Evolutionary conservation across 2,113 vertebrate genomes (phyloP).

Genomic region (Callionymus lyra): DNA sequence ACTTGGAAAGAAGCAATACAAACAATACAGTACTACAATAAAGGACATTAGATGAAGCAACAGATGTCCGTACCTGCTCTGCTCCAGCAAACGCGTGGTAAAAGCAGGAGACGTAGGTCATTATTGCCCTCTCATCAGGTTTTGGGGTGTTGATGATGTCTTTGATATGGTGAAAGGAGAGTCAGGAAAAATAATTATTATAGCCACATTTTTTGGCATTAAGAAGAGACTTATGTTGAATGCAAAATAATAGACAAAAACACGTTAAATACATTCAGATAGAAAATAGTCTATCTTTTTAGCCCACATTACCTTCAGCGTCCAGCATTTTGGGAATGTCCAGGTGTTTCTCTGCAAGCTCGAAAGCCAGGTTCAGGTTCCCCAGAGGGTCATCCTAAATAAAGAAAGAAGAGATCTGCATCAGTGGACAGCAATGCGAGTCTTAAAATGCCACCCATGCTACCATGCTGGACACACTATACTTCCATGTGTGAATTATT

Average conservation of each 20-base stretch:
- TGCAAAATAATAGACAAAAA: neutral
- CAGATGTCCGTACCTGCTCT: conserved; percentile 78
- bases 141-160: conserved; percentile 98
- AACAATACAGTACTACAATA: too few species aligned
- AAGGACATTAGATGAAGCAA: too few species aligned
- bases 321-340: conserved; percentile 99
- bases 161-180: conserved; percentile 32
- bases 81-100: conserved; percentile 98
- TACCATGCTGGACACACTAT: conserved; percentile 23
- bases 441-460: conserved; percentile 38
- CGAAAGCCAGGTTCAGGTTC: conserved; percentile 96
- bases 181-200: conserved; percentile 4
- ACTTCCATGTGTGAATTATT: conserved; percentile 1
- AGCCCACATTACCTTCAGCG: conserved; percentile 80
- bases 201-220: neutral
- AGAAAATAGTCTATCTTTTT: neutral
- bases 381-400: conserved; percentile 91
- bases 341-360: conserved; percentile 94
- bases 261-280: too few species aligned
- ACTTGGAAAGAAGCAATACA: too few species aligned
- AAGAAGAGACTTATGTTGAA: neutral
- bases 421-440: conserved; percentile 33
- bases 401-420: conserved; percentile 42
- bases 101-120: conserved; percentile 99
- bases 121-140: conserved; percentile 96